Percentiles rank a stretch among this genome's conserved stretches.
Evolutionary conservation across 2,888 invertebrate genomes (phyloP).

Genomic region (Campoplex capitator): DNA sequence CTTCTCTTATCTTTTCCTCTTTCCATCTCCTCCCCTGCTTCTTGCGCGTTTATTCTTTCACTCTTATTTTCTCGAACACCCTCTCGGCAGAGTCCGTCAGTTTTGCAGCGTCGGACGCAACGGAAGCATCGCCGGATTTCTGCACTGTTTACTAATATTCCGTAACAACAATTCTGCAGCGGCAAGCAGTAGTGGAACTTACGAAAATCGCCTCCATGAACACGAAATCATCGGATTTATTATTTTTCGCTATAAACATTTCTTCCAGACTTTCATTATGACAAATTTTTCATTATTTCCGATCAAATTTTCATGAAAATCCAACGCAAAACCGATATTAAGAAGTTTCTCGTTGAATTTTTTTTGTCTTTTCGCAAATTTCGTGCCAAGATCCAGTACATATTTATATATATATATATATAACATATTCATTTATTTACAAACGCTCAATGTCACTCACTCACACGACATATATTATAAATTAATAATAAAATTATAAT

Average conservation of each 20-base stretch:
- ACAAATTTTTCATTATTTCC: not conserved
- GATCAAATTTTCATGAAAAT: not conserved
- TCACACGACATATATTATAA: constrained; percentile 68
- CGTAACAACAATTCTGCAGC: not conserved
- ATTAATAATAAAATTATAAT: constrained; percentile 68
- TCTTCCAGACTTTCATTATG: not conserved
- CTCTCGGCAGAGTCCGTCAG: constrained; percentile 12
- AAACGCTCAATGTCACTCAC: constrained; percentile 58
- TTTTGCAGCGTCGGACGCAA: constrained; percentile 2
- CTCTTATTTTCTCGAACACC: constrained; percentile 51
- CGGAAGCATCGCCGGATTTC: not conserved
- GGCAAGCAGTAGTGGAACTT: not conserved
- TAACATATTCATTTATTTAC: constrained; percentile 68
- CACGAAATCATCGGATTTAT: not conserved
- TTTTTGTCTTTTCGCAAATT: not conserved
- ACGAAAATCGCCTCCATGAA: not conserved
- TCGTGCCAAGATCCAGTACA: not conserved
- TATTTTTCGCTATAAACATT: not conserved
- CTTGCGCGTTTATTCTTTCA: constrained; percentile 30
- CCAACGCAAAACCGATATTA: too few species aligned
- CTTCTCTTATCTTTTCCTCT: constrained; percentile 15
- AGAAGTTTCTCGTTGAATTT: too few species aligned
- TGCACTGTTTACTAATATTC: not conserved
- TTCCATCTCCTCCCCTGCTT: not conserved
- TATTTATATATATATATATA: constrained; percentile 58